Evolutionary conservation across 2,113 vertebrate species (phyloP), one percentile per base, ranked within the genome.

Genomic region (Prinia subflava): DNA sequence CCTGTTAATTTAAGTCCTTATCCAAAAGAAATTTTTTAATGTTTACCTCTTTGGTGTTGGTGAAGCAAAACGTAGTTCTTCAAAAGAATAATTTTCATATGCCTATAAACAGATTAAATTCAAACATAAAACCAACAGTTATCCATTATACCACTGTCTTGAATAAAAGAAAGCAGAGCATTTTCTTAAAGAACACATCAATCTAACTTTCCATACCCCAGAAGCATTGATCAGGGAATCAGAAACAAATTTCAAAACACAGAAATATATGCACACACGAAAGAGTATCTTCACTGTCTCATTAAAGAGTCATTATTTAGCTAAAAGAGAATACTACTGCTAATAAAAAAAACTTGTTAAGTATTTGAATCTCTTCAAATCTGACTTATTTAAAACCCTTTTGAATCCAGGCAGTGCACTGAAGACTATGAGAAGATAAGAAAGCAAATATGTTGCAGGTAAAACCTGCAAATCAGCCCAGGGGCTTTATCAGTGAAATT

Each of bases 1-100:
- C 7, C 73, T 2, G 3, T 28, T 92, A 68, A 53, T 67, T 87
- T 71, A 50, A 78, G 30, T 21, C 3, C 4, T 13, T 44, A 68
- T 10, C 24, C 47, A 70, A 55, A 44, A 60, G 5, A n/a, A 71
- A 35, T 42, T 70, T 14, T 75, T 92, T 20, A 7, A 63, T 3
- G 11, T 57, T 97, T 98, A 99, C 99, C 99, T 99, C 96, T 99
- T 99, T 84, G 99, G 99, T 78, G 99, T 99, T 55, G 99, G 99
- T 59, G 99, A 99, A 89, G 99, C 99, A 98, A 99, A 99, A 55
- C 99, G 99, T 35, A 99, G 98, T 92, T 99, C 99, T 97, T 99
- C 99, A 98, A 99, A 99, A 11, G 99, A 99, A 67, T 99, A 99
- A 97, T 98, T 99, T 98, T 99, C 99, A 96, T 99, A 99, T 14